Base-by-base conservation (phyloP, 2,888 invertebrate species). In the Luperina nickerlii region DNA sequence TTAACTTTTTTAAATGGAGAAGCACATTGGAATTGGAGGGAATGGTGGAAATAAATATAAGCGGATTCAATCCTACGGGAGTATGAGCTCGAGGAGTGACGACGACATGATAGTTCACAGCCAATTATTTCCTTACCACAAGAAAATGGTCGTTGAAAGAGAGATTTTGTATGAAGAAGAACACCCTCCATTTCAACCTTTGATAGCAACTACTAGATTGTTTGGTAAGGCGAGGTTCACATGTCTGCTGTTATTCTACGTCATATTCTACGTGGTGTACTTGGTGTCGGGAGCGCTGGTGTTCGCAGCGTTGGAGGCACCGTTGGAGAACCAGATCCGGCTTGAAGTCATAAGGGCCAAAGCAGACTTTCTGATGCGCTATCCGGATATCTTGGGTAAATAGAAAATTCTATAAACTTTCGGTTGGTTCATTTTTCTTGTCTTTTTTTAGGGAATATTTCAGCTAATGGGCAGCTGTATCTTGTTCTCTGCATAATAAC, bases 301-400 rank as follows among this genome's bases (percentile, higher is more conserved):
- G 74, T 98, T 98, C 93, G 97, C 97, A 62, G 95, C 97, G 24
- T 93, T 98, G 83, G 98, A 98, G 93, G 96, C 97, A 0, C 98
- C 98, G 0, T 89, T 97, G 81, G 98, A 98, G 91, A 95, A 97
- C 75, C 95, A 97, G 67, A 95, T 97, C 57, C 95, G 97, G 66
- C 90, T 96, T 54, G 95, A 96, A 63, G 93, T 98, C 32, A 95
- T 97, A 57, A 93, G 95, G 20, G 96, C 97, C 9, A 97, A 97
- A 85, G 95, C 96, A 70, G 95, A 96, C 63, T 98, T 98, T 91
- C 92, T 97, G 89, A 82, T 92, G 18, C 95, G 97, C 84, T 96
- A 98, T 95, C 97, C 98, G 0, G 97, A 97, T 87, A 97, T 98
- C 73, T 92, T 97, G 95, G 98, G 98, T 98, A 96, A 92, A 87